Evolutionary conservation across 2,797 vertebrate genomes (phyloP).

Genomic region (Ceyx erithaca): DNA sequence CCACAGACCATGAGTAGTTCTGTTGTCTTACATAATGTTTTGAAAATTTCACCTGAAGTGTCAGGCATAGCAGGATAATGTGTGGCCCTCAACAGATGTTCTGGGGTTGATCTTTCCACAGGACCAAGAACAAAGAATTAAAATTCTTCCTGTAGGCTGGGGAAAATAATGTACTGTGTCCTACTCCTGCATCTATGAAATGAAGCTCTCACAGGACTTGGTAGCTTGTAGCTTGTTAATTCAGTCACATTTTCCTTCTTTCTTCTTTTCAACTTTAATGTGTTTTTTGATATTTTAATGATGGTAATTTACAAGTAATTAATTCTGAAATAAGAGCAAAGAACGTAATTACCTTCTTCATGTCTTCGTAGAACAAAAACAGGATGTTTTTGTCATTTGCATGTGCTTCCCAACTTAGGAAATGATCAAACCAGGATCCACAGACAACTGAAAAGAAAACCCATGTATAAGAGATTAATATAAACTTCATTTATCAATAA

Average conservation of each 20-base stretch:
- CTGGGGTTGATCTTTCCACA: background rate
- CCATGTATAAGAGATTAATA: background rate
- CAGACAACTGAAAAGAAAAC: constrained; percentile 75
- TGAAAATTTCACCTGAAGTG: background rate
- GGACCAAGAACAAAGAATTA: background rate
- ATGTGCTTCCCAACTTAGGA: constrained; percentile 79
- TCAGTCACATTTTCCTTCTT: background rate
- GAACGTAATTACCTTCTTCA: constrained; percentile 76
- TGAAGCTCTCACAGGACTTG: background rate
- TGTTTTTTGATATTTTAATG: background rate
- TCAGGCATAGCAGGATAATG: background rate
- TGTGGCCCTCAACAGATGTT: background rate
- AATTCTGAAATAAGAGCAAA: background rate
- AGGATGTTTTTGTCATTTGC: constrained; percentile 70
- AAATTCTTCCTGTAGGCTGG: background rate
- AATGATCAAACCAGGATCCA: constrained; percentile 82
- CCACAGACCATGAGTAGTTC: background rate
- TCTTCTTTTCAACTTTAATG: background rate
- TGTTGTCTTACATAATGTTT: background rate
- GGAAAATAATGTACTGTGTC: background rate
- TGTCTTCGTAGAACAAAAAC: constrained; percentile 80
- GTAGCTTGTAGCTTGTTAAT: background rate
- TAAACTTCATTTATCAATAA: background rate
- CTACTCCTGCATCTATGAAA: background rate
- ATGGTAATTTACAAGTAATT: background rate